These are phyloP conservation scores for Spicauda simplicius DNA, from an alignment of 2,888 invertebrate genomes.

Conservation along the genomic window DNA sequence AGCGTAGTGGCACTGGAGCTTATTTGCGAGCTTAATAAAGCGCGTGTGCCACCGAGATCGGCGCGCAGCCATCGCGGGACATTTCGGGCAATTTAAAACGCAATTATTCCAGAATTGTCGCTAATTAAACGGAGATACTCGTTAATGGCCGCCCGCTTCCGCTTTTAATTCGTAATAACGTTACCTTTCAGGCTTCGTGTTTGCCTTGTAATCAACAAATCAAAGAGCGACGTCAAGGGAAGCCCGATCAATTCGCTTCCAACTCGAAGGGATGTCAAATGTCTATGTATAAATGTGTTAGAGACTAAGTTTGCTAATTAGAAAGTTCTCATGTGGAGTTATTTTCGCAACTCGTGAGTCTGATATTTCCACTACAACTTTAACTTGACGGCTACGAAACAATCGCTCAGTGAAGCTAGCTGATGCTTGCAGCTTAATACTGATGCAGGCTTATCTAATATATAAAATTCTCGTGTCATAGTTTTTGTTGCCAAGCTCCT, in stretches of 20 bases:
- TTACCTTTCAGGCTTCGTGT: slow-evolving; percentile 40
- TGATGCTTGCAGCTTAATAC: too few relatives aligned
- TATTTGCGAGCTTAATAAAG: slow-evolving; percentile 20
- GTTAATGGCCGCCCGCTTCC: slow-evolving; percentile 37
- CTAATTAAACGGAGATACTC: slow-evolving; percentile 71
- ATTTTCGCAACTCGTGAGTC: background rate
- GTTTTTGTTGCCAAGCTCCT: too few relatives aligned
- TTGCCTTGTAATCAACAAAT: slow-evolving; percentile 46
- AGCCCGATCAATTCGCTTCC: background rate
- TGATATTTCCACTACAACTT: too few relatives aligned
- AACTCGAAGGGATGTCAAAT: slow-evolving; percentile 1
- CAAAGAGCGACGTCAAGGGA: slow-evolving; percentile 39
- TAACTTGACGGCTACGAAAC: too few relatives aligned
- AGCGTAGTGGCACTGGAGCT: slow-evolving; percentile 2
- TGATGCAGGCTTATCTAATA: too few relatives aligned
- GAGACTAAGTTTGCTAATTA: background rate
- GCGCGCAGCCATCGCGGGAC: background rate
- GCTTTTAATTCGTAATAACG: slow-evolving; percentile 42
- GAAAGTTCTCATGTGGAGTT: background rate
- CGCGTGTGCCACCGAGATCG: background rate
- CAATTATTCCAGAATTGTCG: slow-evolving; percentile 64
- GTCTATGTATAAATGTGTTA: background rate
- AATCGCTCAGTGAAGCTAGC: too few relatives aligned
- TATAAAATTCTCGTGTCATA: too few relatives aligned
- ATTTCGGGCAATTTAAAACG: slow-evolving; percentile 63